These are phyloP conservation scores for Drosophila elegans DNA, from an alignment of 1,140 invertebrate genomes.

Conservation along the genomic window DNA sequence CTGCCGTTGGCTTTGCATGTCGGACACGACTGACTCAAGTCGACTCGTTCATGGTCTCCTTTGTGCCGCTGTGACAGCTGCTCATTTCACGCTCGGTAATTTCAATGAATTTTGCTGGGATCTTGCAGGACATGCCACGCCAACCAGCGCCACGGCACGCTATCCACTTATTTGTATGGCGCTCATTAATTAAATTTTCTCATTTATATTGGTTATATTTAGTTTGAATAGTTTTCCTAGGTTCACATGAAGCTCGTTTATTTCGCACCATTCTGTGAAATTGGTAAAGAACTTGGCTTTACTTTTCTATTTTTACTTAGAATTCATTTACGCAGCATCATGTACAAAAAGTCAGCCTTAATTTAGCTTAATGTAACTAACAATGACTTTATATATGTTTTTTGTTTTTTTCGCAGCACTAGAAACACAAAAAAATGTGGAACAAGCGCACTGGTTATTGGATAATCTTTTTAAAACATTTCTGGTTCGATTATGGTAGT, in stretches of 20 bases:
- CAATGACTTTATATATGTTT: too few relatives aligned
- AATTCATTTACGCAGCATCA: too few relatives aligned
- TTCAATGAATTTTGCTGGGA: slow-evolving; percentile 72
- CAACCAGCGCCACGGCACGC: slow-evolving; percentile 34
- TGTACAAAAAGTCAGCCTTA: too few relatives aligned
- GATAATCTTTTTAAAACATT: too few relatives aligned
- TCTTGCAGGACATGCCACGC: slow-evolving; percentile 26
- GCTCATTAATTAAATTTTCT: slow-evolving; percentile 72
- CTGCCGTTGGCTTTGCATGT: slow-evolving; percentile 36
- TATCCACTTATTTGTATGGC: slow-evolving; percentile 55
- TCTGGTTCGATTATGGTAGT: too few relatives aligned
- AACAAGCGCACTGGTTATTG: too few relatives aligned
- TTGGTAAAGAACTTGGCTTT: too few relatives aligned
- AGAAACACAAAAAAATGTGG: too few relatives aligned
- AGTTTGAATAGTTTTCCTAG: slow-evolving; percentile 23
- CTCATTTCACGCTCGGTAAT: slow-evolving; percentile 81
- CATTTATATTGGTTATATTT: slow-evolving; percentile 36
- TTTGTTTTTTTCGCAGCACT: too few relatives aligned
- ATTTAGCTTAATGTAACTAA: too few relatives aligned
- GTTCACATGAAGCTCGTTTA: background rate
- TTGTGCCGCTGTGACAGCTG: slow-evolving; percentile 78
- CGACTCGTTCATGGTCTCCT: slow-evolving; percentile 52
- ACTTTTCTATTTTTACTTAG: too few relatives aligned
- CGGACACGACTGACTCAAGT: slow-evolving; percentile 24
- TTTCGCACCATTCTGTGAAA: background rate